Evolutionary conservation across 1,140 invertebrate genomes (phyloP).

Genomic region (Bombus turneri): DNA sequence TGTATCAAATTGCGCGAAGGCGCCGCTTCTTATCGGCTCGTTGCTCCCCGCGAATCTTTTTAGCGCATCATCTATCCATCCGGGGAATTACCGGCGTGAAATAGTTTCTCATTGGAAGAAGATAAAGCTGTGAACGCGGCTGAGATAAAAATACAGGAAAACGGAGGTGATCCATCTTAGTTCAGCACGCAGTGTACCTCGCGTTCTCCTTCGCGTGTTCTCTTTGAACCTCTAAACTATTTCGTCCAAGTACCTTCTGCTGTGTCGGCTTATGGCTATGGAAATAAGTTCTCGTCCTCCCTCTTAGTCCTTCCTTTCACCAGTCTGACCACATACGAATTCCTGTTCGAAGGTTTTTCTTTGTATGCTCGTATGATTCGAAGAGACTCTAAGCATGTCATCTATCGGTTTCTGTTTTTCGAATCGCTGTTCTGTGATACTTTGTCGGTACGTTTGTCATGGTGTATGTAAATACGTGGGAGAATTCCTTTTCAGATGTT

Average conservation of each 20-base stretch:
- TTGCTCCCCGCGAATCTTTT: not conserved
- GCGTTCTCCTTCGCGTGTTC: not conserved
- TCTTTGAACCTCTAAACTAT: slow-evolving; percentile 25
- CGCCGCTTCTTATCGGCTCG: slow-evolving; percentile 5
- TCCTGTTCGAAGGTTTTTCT: no score
- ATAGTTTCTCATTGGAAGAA: slow-evolving; percentile 25
- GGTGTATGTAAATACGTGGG: not conserved
- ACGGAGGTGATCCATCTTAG: slow-evolving; percentile 30
- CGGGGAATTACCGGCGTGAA: slow-evolving; percentile 14
- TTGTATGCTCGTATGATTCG: not conserved
- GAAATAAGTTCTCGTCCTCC: slow-evolving; percentile 25
- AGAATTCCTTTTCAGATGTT: not conserved
- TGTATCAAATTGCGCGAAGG: slow-evolving; percentile 4
- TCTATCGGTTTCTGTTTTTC: not conserved
- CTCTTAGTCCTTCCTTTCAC: not conserved
- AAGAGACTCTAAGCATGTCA: fast-evolving
- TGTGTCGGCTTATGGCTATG: not conserved
- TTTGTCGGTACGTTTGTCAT: not conserved
- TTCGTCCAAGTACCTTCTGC: not conserved
- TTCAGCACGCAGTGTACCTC: not conserved
- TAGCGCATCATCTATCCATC: slow-evolving; percentile 11
- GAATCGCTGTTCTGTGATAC: not conserved
- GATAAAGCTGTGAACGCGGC: slow-evolving; percentile 8
- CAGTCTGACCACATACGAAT: no score
- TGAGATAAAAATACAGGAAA: slow-evolving; percentile 32